A percentile compares a stretch with the other conserved stretches of the same genome.
phyloP scores from a whole-genome alignment of 2,888 invertebrate genomes.

The Autographa pulchrina region DNA sequence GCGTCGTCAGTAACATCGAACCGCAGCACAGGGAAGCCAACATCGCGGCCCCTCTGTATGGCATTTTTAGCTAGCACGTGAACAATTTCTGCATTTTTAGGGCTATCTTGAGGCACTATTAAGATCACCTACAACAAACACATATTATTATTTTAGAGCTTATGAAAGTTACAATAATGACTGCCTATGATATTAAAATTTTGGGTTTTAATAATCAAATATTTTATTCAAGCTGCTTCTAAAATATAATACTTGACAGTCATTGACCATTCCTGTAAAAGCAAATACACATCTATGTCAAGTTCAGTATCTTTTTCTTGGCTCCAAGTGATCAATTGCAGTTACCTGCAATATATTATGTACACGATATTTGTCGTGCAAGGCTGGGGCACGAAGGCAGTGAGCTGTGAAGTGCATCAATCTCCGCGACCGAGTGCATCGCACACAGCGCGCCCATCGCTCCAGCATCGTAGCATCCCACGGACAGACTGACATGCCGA shows the following conservation, averaged over 20 bases:
- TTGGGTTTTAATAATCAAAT: too few species aligned
- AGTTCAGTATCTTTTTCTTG: too few species aligned
- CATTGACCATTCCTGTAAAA: too few species aligned
- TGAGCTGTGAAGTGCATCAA: slow-evolving; percentile 81
- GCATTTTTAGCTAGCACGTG: slow-evolving; percentile 74
- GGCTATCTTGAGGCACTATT: slow-evolving; percentile 74
- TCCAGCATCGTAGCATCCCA: slow-evolving; percentile 82
- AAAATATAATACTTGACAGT: too few species aligned
- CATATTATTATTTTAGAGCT: neutral
- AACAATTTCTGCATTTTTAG: slow-evolving; percentile 71
- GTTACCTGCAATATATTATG: slow-evolving; percentile 81
- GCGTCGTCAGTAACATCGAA: slow-evolving; percentile 77
- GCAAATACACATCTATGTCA: too few species aligned
- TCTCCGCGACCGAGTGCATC: slow-evolving; percentile 71
- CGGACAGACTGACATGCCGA: slow-evolving; percentile 74
- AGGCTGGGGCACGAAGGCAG: slow-evolving; percentile 78
- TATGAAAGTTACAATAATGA: neutral
- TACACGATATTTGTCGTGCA: slow-evolving; percentile 82
- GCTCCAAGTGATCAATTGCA: neutral
- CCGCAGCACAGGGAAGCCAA: slow-evolving; percentile 76
- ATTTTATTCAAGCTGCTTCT: too few species aligned
- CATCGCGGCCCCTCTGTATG: slow-evolving; percentile 77
- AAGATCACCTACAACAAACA: slow-evolving; percentile 72
- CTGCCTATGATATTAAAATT: too few species aligned
- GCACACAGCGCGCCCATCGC: slow-evolving; percentile 80